Conservation (phyloP, 2,797 vertebrate genomes). For the Chaenodraco wilsoni region DNA sequence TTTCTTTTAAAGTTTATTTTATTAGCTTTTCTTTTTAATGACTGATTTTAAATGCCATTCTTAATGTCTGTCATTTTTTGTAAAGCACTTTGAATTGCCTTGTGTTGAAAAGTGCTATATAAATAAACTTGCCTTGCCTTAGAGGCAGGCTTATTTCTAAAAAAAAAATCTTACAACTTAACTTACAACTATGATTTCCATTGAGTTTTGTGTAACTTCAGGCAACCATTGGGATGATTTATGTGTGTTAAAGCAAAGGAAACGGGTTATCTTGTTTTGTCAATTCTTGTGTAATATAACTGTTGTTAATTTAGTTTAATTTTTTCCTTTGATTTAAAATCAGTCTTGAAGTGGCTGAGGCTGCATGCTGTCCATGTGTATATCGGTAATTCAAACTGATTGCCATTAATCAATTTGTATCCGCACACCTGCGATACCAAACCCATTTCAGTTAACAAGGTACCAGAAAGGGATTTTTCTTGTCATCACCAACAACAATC, state of each 20-base stretch:
- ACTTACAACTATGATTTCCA: background rate
- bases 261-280: background rate
- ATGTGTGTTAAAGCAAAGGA: background rate
- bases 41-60: too few species aligned
- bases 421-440: background rate
- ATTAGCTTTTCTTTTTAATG: too few species aligned
- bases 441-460: constrained; percentile 2
- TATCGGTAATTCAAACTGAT: constrained; percentile 16
- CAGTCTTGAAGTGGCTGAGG: background rate
- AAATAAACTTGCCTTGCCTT: too few species aligned
- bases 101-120: too few species aligned
- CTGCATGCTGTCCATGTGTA: background rate
- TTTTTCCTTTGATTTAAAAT: background rate
- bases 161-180: background rate
- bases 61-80: too few species aligned
- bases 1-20: too few species aligned
- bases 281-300: background rate
- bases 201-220: background rate
- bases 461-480: constrained; percentile 6
- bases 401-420: constrained; percentile 23
- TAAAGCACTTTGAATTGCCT: too few species aligned
- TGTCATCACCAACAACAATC: background rate
- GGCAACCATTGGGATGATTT: background rate
- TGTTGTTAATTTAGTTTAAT: background rate
- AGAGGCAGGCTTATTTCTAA: background rate